Percentiles rank a stretch among this genome's conserved stretches.
These are phyloP conservation scores for Ameiurus melas DNA, from an alignment of 2,113 vertebrate genomes.

Conservation along the genomic window DNA sequence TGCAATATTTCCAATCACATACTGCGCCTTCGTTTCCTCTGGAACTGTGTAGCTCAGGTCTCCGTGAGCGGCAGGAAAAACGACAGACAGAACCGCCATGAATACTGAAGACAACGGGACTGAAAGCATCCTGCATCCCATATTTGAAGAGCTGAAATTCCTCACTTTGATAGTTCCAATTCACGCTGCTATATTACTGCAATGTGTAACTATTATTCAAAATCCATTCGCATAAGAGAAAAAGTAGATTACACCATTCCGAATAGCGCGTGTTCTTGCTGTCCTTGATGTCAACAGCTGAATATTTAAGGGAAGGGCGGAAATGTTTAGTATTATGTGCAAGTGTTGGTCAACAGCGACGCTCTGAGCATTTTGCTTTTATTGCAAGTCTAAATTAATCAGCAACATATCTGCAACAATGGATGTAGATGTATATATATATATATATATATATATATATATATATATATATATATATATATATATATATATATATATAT, in stretches of 20 bases:
- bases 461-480: too few relatives aligned
- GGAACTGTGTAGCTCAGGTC: slow-evolving; percentile 66
- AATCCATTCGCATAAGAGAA: neutral
- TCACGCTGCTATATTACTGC: neutral
- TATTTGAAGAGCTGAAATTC: neutral
- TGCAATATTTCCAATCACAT: slow-evolving; percentile 68
- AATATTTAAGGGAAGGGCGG: neutral
- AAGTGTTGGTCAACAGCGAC: slow-evolving; percentile 33
- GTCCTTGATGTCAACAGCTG: neutral
- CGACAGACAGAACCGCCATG: neutral
- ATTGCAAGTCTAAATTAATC: neutral
- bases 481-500: too few relatives aligned
- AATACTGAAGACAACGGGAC: neutral
- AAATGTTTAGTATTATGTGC: neutral
- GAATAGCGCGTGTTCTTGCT: neutral
- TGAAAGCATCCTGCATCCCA: neutral
- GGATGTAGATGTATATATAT: too few relatives aligned
- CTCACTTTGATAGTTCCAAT: too few relatives aligned
- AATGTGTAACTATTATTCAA: neutral
- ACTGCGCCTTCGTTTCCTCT: slow-evolving; percentile 63
- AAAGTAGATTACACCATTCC: neutral
- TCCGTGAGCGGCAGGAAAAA: slow-evolving; percentile 8
- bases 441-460: too few relatives aligned
- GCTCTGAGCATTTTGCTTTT: slow-evolving; percentile 19
- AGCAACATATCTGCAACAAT: too few relatives aligned